These are phyloP conservation scores for Takifugu rubripes DNA, from an alignment of 2,797 vertebrate species.

Conservation along the genomic window DNA sequence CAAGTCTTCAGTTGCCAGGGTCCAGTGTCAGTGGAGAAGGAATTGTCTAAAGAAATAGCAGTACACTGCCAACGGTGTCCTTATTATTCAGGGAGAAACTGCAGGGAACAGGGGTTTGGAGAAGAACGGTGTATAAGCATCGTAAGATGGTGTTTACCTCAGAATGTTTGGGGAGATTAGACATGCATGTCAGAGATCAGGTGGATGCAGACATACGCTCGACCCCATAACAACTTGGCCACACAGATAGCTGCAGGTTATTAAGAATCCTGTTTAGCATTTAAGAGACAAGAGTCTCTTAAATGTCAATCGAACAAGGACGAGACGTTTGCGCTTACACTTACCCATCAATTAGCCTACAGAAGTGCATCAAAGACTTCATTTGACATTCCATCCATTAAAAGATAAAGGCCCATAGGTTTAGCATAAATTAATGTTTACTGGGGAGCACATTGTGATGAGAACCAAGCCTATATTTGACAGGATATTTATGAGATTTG, in stretches of 20 bases:
- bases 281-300: not conserved
- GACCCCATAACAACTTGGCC: not conserved
- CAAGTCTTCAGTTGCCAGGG: conserved; percentile 64
- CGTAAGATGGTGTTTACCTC: conserved; percentile 20
- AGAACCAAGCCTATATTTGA: not conserved
- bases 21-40: conserved; percentile 46
- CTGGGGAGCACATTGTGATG: not conserved
- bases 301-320: too few relatives aligned
- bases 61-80: conserved; percentile 69
- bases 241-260: not conserved
- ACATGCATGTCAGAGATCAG: too few relatives aligned
- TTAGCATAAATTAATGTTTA: conserved; percentile 14
- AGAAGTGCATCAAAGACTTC: conserved; percentile 28
- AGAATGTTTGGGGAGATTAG: conserved; percentile 1
- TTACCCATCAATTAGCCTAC: conserved; percentile 39
- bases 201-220: too few relatives aligned
- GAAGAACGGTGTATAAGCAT: conserved; percentile 12
- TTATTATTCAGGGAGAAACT: conserved; percentile 63
- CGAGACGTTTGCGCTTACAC: not conserved
- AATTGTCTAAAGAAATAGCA: conserved; percentile 58
- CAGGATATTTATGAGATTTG: conserved; percentile 2
- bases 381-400: conserved; percentile 42
- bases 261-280: too few relatives aligned
- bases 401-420: conserved; percentile 15
- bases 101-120: conserved; percentile 29